These are phyloP conservation scores for Asarcornis scutulata DNA, from an alignment of 2,113 vertebrate genomes.

Conservation along the genomic window DNA sequence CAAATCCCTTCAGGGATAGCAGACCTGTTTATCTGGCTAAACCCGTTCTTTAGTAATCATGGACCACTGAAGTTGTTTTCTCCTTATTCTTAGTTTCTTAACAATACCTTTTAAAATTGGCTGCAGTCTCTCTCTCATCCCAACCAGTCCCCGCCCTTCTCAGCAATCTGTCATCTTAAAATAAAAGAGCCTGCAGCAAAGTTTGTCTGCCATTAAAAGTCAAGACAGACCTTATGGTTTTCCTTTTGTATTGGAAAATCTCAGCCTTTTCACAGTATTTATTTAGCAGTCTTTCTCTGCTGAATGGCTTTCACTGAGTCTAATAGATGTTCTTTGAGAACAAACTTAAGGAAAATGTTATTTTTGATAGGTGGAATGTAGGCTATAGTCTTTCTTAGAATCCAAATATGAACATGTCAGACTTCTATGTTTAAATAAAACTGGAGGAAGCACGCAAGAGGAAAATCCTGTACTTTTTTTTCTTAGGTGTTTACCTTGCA, in stretches of 20 bases:
- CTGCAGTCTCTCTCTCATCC: constrained; percentile 68
- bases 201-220: constrained; percentile 68
- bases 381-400: background rate
- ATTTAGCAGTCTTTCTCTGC: constrained; percentile 58
- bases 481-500: background rate
- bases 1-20: constrained; percentile 75
- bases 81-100: constrained; percentile 81
- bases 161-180: constrained; percentile 76
- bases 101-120: constrained; percentile 83
- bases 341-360: constrained; percentile 42
- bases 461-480: background rate
- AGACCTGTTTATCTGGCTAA: constrained; percentile 83
- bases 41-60: constrained; percentile 85
- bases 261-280: constrained; percentile 71
- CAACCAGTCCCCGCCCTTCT: constrained; percentile 55
- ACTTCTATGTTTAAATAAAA: constrained; percentile 28
- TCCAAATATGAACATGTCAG: background rate
- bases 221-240: constrained; percentile 60
- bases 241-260: constrained; percentile 74
- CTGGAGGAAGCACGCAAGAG: background rate
- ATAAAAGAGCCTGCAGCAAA: constrained; percentile 71
- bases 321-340: constrained; percentile 55
- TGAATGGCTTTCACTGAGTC: constrained; percentile 53
- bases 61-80: constrained; percentile 82
- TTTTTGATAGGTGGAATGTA: constrained; percentile 46